Evolutionary conservation across 2,888 invertebrate genomes (phyloP), one percentile per base, ranked within the genome.

Genomic region (Dicycla oo): DNA sequence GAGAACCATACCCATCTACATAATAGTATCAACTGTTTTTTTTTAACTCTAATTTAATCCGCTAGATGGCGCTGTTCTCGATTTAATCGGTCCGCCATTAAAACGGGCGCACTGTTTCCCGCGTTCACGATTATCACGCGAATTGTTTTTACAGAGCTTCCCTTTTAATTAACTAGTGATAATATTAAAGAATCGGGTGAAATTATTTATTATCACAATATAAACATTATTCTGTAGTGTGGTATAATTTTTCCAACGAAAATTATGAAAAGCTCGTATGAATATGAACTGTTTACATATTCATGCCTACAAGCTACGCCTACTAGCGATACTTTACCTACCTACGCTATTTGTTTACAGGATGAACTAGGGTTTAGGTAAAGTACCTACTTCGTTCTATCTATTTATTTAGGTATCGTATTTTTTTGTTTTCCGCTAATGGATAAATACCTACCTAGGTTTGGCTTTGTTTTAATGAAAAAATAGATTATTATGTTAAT

Each of bases 151-250:
- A 67, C 94, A 94, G 93, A 85, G 86, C 78, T 87, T 87, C 89
- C 90, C 90, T 92, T 92, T 92, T 93, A 93, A 93, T 93, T 93
- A 93, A 92, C 89, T 84, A 87, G 86, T 88, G 90, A 89, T 91
- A 91, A 91, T 91, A 90, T 91, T 89, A 85, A 87, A 84, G 69
- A 73, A 77, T 40, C 34, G 8, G n/a, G 34, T 68, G 53, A 62
- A 70, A 72, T 43, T 45, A 69, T 80, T 75, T 71, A 70, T 64
- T 80, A 78, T 60, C 23, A 72, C 30, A 63, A 54, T 60, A 63
- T 69, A 38, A 63, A 72, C 54, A 60, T 30, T 67, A 30, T 23
- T 56, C 3, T n/a, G 47, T 45, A 34, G 56, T 72, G 63, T 34
- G n/a, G n/a, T n/a, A n/a, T n/a, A n/a, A n/a, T n/a, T n/a, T n/a